phyloP scores from a whole-genome alignment of 2,888 invertebrate genomes.

The Caenorhabditis sp. region DNA sequence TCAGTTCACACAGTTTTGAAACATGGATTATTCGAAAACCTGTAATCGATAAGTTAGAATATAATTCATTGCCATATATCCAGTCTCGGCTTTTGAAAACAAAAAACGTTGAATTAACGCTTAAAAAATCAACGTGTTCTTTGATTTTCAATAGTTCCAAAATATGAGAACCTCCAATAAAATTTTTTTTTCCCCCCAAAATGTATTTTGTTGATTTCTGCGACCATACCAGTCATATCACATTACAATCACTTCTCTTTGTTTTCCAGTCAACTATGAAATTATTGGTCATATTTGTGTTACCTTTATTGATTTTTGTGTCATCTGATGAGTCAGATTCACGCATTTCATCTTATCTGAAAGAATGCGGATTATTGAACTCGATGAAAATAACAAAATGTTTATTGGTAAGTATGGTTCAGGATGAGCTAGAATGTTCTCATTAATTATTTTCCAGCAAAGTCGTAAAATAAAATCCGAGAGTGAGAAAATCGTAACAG shows the following conservation, averaged over 20 bases:
- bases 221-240: not conserved
- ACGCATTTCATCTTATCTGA: not conserved
- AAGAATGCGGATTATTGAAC: not conserved
- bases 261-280: not conserved
- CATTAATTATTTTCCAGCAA: not conserved
- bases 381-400: not conserved
- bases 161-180: no score
- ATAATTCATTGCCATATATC: no score
- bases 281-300: not conserved
- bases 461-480: not conserved
- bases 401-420: not conserved
- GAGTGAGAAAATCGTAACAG: not conserved
- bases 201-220: no score
- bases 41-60: no score
- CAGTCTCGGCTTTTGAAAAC: no score
- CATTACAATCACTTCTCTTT: not conserved
- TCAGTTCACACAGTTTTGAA: no score
- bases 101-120: no score
- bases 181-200: no score
- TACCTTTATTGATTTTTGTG: not conserved
- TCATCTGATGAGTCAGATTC: not conserved
- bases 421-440: no score
- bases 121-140: no score
- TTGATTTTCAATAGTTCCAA: no score
- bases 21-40: no score